Conservation (phyloP, 2,113 vertebrate species). For the Nannobrachium achirus region DNA sequence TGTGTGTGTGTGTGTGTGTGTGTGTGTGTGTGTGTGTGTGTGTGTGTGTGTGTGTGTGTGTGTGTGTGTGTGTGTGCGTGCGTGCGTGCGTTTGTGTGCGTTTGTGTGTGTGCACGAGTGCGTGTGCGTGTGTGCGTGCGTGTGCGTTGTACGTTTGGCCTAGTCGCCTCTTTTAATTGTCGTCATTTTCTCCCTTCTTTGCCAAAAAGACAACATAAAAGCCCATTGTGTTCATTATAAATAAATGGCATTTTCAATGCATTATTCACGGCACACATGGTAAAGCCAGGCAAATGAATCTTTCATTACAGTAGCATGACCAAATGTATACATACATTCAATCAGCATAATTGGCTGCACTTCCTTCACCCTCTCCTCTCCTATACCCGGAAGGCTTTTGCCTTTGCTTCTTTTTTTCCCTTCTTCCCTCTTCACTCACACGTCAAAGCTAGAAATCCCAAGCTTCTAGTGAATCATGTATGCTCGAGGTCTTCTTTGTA, state of each 20-base stretch:
- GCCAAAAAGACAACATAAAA: background rate
- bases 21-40: too few relatives aligned
- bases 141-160: too few relatives aligned
- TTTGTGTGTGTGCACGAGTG: too few relatives aligned
- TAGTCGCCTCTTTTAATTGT: background rate
- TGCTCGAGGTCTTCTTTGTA: too few relatives aligned
- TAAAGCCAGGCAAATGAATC: background rate
- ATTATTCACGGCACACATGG: slow-evolving; percentile 14
- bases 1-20: too few relatives aligned
- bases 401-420: background rate
- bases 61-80: too few relatives aligned
- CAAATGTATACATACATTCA: background rate
- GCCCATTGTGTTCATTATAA: slow-evolving; percentile 4
- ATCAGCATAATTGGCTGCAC: background rate
- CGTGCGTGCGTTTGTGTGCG: too few relatives aligned
- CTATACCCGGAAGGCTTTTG: background rate
- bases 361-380: slow-evolving; percentile 16
- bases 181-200: background rate
- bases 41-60: too few relatives aligned
- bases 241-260: slow-evolving; percentile 22
- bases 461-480: background rate
- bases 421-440: background rate
- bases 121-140: too few relatives aligned
- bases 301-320: slow-evolving; percentile 24
- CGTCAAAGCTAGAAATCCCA: background rate